These are phyloP conservation scores for Drosophila nebulosa DNA, from an alignment of 1,140 invertebrate genomes.

Conservation along the genomic window DNA sequence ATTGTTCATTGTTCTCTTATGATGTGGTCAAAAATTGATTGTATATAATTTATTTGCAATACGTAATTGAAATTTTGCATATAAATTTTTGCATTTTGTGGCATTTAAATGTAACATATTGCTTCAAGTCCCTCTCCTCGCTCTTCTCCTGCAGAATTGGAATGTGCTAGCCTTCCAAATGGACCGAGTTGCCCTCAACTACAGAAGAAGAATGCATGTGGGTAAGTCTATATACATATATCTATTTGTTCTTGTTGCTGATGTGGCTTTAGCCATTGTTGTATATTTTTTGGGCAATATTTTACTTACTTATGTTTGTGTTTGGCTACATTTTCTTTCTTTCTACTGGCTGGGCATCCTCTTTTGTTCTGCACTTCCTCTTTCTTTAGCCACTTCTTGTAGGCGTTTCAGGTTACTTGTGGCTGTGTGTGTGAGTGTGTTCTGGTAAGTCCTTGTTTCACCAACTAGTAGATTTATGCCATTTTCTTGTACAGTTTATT, in stretches of 20 bases:
- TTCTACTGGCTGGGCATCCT: background rate
- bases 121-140: background rate
- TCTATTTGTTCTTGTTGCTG: constrained; percentile 7
- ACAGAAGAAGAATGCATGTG: background rate
- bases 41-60: background rate
- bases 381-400: constrained; percentile 14
- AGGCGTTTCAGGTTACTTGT: constrained; percentile 58
- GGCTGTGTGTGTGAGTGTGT: constrained; percentile 8
- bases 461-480: constrained; percentile 58
- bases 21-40: background rate
- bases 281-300: constrained; percentile 35
- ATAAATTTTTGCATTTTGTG: background rate
- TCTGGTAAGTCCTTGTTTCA: constrained; percentile 49
- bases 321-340: constrained; percentile 35
- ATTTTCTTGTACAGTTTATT: constrained; percentile 51
- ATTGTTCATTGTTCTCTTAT: background rate
- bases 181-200: constrained; percentile 12
- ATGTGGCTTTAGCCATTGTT: background rate
- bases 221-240: background rate
- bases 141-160: background rate
- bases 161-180: background rate
- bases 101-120: background rate
- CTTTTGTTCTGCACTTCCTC: constrained; percentile 3
- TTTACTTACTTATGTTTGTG: constrained; percentile 53
- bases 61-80: background rate